A percentile compares a stretch with the other conserved stretches of the same genome.
phyloP scores from a whole-genome alignment of 2,113 vertebrate genomes.

The Notechis scutatus region DNA sequence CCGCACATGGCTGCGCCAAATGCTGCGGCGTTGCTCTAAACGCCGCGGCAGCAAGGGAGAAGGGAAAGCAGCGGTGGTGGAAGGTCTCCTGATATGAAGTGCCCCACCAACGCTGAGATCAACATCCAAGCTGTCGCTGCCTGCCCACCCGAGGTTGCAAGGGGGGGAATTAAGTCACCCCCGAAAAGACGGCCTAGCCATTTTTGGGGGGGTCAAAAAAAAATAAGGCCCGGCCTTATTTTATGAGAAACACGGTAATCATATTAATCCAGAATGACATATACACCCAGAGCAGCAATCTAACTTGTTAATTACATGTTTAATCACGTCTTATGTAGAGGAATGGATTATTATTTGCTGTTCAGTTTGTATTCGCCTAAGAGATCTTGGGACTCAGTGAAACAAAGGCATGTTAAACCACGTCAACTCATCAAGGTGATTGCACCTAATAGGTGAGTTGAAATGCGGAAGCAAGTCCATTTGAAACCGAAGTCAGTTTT shows the following conservation, averaged over 20 bases:
- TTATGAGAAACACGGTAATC: neutral
- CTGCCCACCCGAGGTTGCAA: too few relatives aligned
- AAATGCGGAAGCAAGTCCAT: conserved; percentile 29
- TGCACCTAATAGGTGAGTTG: conserved; percentile 30
- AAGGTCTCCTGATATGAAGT: too few relatives aligned
- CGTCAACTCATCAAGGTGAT: conserved; percentile 14
- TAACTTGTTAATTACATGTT: neutral
- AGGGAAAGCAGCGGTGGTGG: too few relatives aligned
- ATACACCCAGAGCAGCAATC: neutral
- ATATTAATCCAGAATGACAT: neutral
- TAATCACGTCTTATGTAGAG: accelerated
- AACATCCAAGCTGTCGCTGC: too few relatives aligned
- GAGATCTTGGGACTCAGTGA: conserved; percentile 8
- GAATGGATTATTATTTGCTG: neutral
- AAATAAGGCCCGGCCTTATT: too few relatives aligned
- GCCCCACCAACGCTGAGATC: too few relatives aligned
- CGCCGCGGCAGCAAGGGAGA: too few relatives aligned
- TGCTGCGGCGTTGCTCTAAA: too few relatives aligned
- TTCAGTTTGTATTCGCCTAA: neutral
- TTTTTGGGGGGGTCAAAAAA: too few relatives aligned
- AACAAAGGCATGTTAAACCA: conserved; percentile 41
- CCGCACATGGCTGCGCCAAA: too few relatives aligned
- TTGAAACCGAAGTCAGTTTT: conserved; percentile 36
- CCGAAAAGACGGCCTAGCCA: too few relatives aligned
- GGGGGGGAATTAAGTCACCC: too few relatives aligned